phyloP scores from a whole-genome alignment of 2,113 vertebrate species.

The Mus pahari region DNA sequence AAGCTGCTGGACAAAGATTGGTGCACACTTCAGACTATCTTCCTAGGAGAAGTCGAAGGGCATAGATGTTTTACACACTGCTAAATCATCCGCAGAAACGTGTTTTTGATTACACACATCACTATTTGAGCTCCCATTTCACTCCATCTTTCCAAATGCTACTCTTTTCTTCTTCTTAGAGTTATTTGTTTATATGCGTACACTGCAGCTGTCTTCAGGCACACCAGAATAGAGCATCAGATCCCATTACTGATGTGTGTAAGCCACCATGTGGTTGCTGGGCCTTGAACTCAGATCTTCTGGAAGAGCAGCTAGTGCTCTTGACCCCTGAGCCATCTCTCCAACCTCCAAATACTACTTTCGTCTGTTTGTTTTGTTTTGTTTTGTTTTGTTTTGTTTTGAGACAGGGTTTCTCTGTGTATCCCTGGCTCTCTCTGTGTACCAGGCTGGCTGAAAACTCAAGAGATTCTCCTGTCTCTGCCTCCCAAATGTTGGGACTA shows the following conservation, averaged over 20 bases:
- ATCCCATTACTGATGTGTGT: too few relatives aligned
- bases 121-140: constrained; percentile 7
- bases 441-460: not conserved
- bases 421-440: not conserved
- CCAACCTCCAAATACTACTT: not conserved
- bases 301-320: too few relatives aligned
- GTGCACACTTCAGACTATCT: constrained; percentile 28
- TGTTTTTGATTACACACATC: not conserved
- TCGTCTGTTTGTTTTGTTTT: not conserved
- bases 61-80: constrained; percentile 9
- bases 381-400: not conserved
- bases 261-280: too few relatives aligned
- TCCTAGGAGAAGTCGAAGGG: constrained; percentile 47
- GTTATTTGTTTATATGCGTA: too few relatives aligned
- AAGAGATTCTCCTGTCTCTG: not conserved
- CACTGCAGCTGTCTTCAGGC: too few relatives aligned
- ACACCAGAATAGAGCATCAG: too few relatives aligned
- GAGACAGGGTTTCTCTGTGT: not conserved
- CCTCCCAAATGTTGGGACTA: not conserved
- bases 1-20: not conserved
- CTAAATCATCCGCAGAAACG: not conserved
- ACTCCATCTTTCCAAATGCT: constrained; percentile 15
- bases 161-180: not conserved
- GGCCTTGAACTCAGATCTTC: too few relatives aligned
- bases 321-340: too few relatives aligned